Base-by-base conservation (phyloP, 2,888 invertebrate species). In the Zhengitettix transpicula region DNA sequence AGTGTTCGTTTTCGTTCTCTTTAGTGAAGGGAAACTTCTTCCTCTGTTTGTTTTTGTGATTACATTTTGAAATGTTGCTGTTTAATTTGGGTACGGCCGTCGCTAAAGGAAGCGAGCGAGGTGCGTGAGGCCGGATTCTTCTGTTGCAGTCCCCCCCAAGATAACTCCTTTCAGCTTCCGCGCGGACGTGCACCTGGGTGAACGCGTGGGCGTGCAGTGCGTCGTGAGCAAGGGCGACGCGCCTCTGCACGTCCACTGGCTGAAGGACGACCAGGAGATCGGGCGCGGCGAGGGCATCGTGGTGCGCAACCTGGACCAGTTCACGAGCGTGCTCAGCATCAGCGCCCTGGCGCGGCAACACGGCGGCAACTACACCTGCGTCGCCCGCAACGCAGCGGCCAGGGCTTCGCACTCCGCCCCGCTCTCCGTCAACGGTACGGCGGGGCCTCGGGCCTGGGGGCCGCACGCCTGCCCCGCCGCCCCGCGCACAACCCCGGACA, bases 301-400 rank as follows among this genome's bases (percentile, higher is more conserved):
- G 55, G 66, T 69, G 17, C 70, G 72, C 47, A 66, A 66, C 15
- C 65, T 69, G 56, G 71, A 71, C 64, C 67, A 68, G 58, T 71
- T 69, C 66, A 69, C 69, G 47, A 69, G 69, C 62, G 67, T 70
- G 57, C 72, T 79, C 62, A 75, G 73, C 69, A 78, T 79, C 65
- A 71, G 73, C 63, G 72, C 73, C 62, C 77, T 79, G 60, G 72
- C 74, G 58, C 77, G 77, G 10, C 71, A 71, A 59, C 77, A 78
- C 69, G 71, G 74, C 60, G 78, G 77, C 62, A 75, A 76, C 71
- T 78, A 77, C 71, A 77, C 77, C 57, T 78, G 78, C 67, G 70
- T 74, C 51, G 77, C 77, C 58, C 72, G 71, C 69, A 77, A 77
- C 70, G 72, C 72, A 58, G 76, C 75, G 58, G 74, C 75, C 59